Conservation (phyloP, 2,797 vertebrate species). For the Platyrinchus mystaceus region DNA sequence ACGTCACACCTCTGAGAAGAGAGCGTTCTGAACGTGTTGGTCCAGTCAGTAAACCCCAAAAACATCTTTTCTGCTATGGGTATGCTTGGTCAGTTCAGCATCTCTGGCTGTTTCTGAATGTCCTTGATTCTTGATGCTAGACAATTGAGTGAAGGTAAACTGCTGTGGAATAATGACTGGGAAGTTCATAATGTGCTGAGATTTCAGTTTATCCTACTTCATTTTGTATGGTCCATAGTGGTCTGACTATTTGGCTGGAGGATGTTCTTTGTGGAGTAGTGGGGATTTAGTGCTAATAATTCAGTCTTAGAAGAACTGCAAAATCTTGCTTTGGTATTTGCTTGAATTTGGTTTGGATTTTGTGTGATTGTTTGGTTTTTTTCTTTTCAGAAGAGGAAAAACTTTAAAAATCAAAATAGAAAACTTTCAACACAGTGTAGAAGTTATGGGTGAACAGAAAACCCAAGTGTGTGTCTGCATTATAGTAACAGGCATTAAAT, state of each 20-base stretch:
- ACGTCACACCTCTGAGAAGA: neutral
- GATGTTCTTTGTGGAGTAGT: neutral
- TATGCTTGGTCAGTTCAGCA: neutral
- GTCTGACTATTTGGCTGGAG: neutral
- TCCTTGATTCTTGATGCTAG: neutral
- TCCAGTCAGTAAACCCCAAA: neutral
- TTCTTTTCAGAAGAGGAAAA: neutral
- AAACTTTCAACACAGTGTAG: neutral
- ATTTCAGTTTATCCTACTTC: neutral
- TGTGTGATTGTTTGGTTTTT: neutral
- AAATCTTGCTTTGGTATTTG: neutral
- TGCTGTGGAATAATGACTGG: neutral
- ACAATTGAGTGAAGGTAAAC: neutral
- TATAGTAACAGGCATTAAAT: neutral
- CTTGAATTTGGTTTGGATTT: neutral
- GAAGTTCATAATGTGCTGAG: neutral
- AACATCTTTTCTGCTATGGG: neutral
- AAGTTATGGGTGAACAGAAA: neutral
- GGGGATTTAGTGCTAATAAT: neutral
- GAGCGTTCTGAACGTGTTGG: neutral
- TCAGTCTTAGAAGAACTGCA: neutral
- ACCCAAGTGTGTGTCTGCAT: neutral
- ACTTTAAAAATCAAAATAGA: neutral
- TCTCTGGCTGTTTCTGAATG: neutral
- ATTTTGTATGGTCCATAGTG: neutral